Base-by-base conservation (phyloP, 2,113 vertebrate genomes). In the Chloroceryle aenea region DNA sequence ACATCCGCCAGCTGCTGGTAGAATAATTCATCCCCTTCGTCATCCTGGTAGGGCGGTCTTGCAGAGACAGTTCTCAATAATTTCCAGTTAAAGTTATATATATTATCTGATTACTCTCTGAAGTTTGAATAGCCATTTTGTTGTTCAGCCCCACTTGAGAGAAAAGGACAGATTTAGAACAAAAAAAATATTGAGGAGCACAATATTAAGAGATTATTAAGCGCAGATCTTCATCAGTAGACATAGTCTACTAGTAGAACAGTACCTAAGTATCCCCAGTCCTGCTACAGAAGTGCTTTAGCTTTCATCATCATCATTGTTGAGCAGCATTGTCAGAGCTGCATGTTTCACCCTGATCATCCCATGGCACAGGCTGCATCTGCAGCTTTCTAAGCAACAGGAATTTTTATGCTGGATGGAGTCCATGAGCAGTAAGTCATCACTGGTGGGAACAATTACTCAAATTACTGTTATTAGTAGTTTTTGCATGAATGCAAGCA, bases 401-500 rank as follows among this genome's bases (percentile, higher is more conserved):
- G 47, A 69, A 43, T 74, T 89, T 90, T 89, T 55, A 25, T 62
- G 42, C 64, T 86, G 78, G 34, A 80, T 76, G 69, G 67, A 61
- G 64, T 88, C 72, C 67, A 43, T 38, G 21, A 80, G 34, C 43
- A 42, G 9, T 80, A 88, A 95, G 63, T 86, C 59, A 75, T 77
- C 79, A 48, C 3, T 93, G 56, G 66, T 90, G 38, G 23, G 55
- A 91, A 64, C 82, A 90, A 63, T 90, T 83, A 74, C 13, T 84
- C 61, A 71, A 81, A 88, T 95, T 86, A 86, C 75, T 90, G 55
- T 87, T 92, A 90, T 92, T 88, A 94, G 75, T 36, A 86, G 38
- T 90, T 96, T 87, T 91, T 96, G 76, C 47, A 75, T 66, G 36
- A 95, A 85, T 83, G 59, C 71, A 69, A 87, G 62, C 50, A 94